Percentiles rank a stretch among this genome's conserved stretches.
Conservation (phyloP, 2,888 invertebrate species). For the Luperina nickerlii region DNA sequence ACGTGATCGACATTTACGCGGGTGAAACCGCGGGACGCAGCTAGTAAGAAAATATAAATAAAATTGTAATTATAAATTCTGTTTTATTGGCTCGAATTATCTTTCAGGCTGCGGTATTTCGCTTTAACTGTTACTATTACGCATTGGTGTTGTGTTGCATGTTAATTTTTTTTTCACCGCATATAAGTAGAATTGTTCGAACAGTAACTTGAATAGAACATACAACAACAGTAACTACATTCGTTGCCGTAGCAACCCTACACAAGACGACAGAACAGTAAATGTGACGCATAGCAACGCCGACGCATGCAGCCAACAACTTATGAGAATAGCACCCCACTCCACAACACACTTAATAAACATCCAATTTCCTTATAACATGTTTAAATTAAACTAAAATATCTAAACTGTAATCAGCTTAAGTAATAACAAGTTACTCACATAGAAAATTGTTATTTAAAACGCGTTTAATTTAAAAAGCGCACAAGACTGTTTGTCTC, state of each 20-base stretch:
- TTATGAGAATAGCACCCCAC: slow-evolving; percentile 67
- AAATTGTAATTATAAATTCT: slow-evolving; percentile 20
- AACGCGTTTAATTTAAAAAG: slow-evolving; percentile 55
- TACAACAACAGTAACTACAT: slow-evolving; percentile 37
- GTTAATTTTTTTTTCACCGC: neutral
- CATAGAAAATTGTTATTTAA: slow-evolving; percentile 49
- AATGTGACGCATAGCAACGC: slow-evolving; percentile 65
- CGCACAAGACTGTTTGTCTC: slow-evolving; percentile 37
- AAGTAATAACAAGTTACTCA: slow-evolving; percentile 56
- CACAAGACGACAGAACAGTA: slow-evolving; percentile 51
- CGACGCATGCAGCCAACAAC: slow-evolving; percentile 69
- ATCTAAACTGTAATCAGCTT: slow-evolving; percentile 62
- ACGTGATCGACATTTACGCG: too few species aligned
- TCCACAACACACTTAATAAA: slow-evolving; percentile 70
- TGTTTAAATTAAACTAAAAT: slow-evolving; percentile 70
- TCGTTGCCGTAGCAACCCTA: slow-evolving; percentile 53
- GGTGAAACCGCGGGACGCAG: too few species aligned
- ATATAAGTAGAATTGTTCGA: neutral
- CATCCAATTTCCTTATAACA: slow-evolving; percentile 70
- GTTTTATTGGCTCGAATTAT: slow-evolving; percentile 20
- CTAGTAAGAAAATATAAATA: slow-evolving; percentile 33
- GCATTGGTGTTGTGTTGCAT: slow-evolving; percentile 15
- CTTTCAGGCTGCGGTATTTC: slow-evolving; percentile 36
- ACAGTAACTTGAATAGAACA: slow-evolving; percentile 27
- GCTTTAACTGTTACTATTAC: slow-evolving; percentile 23